phyloP scores from a whole-genome alignment of 2,888 invertebrate species.

The Caenorhabditis wallacei region DNA sequence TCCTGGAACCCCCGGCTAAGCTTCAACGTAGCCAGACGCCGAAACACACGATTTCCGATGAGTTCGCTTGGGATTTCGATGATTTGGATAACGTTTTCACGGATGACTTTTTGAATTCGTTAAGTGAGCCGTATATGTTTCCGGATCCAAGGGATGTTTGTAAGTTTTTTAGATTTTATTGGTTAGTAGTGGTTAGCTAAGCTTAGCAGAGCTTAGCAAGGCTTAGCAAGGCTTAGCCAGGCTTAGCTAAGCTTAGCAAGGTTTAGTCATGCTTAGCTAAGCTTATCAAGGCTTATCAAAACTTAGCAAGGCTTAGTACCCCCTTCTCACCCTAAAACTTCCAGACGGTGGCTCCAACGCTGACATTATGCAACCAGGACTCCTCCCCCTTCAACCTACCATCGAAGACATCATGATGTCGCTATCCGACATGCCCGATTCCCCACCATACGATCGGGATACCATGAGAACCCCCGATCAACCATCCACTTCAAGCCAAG shows the following conservation, averaged over 20 bases:
- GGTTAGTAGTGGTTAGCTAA: too few relatives aligned
- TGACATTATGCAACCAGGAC: conserved; percentile 97
- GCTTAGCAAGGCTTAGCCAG: too few relatives aligned
- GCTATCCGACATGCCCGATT: conserved; percentile 57
- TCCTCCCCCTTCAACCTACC: conserved; percentile 95
- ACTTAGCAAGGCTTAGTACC: too few relatives aligned
- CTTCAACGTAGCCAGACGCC: conserved; percentile 77
- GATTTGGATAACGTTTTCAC: conserved; percentile 84
- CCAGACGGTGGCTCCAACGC: conserved; percentile 83
- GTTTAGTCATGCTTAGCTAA: too few relatives aligned
- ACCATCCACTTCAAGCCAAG: conserved; percentile 12
- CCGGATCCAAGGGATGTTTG: conserved; percentile 93
- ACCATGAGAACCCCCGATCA: conserved; percentile 14
- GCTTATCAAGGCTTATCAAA: too few relatives aligned
- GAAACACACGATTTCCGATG: conserved; percentile 73
- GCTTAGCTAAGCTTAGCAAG: too few relatives aligned
- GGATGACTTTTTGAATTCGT: conserved; percentile 84
- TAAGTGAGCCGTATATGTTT: conserved; percentile 91
- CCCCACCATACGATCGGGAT: conserved; percentile 38
- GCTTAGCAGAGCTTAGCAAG: too few relatives aligned
- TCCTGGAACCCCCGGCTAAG: conserved; percentile 53
- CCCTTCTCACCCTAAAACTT: too few relatives aligned
- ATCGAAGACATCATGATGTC: conserved; percentile 83
- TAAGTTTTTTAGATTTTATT: conserved; percentile 38
- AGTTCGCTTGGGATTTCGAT: conserved; percentile 75